Percentiles rank a stretch among this genome's conserved stretches.
Evolutionary conservation across 2,888 invertebrate species (phyloP).

Genomic region (Nomada ferruginata): DNA sequence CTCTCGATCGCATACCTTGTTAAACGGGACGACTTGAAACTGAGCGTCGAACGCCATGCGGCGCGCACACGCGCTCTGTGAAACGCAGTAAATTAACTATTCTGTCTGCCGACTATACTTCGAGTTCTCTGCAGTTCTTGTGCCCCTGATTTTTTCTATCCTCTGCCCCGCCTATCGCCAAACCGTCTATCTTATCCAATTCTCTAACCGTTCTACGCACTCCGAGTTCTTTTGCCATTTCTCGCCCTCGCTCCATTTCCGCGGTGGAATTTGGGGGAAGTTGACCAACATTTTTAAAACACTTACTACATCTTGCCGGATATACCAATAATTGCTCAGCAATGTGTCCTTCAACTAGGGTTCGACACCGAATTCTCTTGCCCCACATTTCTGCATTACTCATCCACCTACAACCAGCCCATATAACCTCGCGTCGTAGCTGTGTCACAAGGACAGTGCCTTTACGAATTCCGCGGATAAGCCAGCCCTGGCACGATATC

Average conservation of each 20-base stretch:
- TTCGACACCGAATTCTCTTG: no score
- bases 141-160: conserved; percentile 18
- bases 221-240: conserved; percentile 3
- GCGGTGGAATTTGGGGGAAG: not conserved
- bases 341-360: no score
- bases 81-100: conserved; percentile 61
- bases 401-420: not conserved
- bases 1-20: conserved; percentile 70
- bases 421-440: not conserved
- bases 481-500: conserved; percentile 2
- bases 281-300: not conserved
- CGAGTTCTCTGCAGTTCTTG: conserved; percentile 43
- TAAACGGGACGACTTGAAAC: conserved; percentile 66
- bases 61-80: conserved; percentile 43
- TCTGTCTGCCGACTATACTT: conserved; percentile 40
- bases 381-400: not conserved
- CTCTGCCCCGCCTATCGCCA: conserved; percentile 1
- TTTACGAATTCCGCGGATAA: not conserved
- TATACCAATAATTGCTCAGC: no score
- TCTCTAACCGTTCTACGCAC: conserved; percentile 8
- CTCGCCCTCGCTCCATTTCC: not conserved
- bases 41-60: conserved; percentile 37
- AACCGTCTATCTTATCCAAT: conserved; percentile 27
- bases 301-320: no score
- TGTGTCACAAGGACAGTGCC: not conserved